Evolutionary conservation across 2,113 vertebrate species (phyloP).

Genomic region (Ceyx margarethae): DNA sequence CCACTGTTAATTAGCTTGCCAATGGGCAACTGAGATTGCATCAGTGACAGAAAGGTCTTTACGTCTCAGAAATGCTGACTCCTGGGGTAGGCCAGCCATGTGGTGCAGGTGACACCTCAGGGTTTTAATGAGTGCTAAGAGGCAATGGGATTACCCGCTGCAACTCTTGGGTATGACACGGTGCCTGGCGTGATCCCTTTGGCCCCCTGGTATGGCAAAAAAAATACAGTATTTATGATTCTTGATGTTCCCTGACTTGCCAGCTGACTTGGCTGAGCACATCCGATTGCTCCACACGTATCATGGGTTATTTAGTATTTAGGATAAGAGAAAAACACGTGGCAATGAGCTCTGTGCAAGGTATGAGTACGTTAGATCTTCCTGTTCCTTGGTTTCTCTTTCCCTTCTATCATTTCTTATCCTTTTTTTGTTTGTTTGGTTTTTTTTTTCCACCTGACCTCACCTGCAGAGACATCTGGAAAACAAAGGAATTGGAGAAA

Average conservation of each 20-base stretch:
- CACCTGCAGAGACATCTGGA: background rate
- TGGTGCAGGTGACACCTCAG: conserved; percentile 1
- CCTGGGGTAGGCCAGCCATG: background rate
- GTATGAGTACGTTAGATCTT: background rate
- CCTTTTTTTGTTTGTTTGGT: background rate
- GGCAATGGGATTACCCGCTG: background rate
- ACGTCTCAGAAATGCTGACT: conserved; percentile 17
- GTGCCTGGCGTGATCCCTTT: fast-evolving
- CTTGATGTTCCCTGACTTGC: background rate
- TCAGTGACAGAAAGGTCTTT: background rate
- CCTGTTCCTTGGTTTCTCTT: background rate
- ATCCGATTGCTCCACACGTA: background rate
- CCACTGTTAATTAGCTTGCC: background rate
- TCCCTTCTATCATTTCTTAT: background rate
- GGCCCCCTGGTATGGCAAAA: fast-evolving
- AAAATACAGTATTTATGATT: background rate
- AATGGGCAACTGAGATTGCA: background rate
- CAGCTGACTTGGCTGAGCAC: background rate
- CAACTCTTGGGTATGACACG: background rate
- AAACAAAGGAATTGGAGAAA: background rate
- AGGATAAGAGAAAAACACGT: background rate
- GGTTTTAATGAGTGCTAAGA: conserved; percentile 9
- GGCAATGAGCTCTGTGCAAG: fast-evolving
- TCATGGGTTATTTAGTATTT: background rate
- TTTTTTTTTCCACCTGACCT: background rate